A percentile compares a stretch with the other conserved stretches of the same genome.
phyloP scores from a whole-genome alignment of 2,113 vertebrate species.

The Loxodonta africana region DNA sequence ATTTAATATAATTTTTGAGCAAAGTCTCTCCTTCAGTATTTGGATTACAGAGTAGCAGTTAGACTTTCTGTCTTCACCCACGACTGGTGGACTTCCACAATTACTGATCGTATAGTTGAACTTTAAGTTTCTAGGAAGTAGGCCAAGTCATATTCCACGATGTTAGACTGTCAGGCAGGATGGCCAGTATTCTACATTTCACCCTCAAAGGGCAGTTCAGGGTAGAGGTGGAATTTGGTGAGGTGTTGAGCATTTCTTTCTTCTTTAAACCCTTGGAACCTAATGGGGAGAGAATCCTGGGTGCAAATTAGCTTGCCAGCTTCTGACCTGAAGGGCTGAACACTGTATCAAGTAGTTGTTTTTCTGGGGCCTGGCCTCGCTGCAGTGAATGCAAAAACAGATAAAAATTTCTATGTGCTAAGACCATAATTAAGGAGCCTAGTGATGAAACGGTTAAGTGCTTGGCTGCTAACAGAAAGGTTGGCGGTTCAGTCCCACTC shows the following conservation, averaged over 20 bases:
- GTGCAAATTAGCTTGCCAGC: neutral
- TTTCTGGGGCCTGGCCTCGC: neutral
- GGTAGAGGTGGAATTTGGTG: neutral
- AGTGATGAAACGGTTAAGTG: neutral
- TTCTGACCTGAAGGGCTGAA: neutral
- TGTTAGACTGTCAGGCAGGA: neutral
- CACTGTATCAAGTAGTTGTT: neutral
- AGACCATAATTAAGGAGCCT: neutral
- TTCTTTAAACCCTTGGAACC: neutral
- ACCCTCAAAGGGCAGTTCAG: neutral
- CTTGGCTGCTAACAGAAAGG: neutral
- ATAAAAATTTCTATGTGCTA: neutral
- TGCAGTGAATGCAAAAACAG: neutral
- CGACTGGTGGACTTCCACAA: neutral
- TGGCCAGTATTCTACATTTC: neutral
- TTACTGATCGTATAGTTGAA: neutral
- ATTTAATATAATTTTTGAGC: neutral
- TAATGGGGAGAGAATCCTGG: neutral
- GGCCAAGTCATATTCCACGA: neutral
- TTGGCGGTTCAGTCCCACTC: neutral
- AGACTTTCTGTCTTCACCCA: neutral
- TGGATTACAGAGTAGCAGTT: slow-evolving; percentile 1
- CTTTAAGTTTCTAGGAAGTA: neutral
- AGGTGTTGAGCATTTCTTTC: neutral
- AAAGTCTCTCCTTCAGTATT: neutral